Conservation (phyloP, 2,797 vertebrate species). For the Xenops minutus region DNA sequence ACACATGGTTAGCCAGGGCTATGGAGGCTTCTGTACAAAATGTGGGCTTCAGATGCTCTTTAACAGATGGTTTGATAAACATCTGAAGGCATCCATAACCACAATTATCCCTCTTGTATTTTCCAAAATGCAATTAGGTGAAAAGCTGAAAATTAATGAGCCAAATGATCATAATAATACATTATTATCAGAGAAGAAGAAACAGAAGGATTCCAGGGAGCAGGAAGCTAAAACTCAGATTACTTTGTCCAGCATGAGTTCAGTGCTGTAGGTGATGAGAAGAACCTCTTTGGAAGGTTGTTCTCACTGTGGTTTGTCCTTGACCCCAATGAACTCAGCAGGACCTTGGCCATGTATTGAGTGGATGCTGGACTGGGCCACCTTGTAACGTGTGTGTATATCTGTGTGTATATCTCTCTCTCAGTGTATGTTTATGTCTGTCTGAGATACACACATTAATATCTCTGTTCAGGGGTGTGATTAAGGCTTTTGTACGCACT, state of each 20-base stretch:
- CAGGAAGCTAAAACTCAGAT: conserved; percentile 51
- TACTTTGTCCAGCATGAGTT: conserved; percentile 70
- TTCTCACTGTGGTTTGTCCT: neutral
- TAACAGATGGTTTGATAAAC: neutral
- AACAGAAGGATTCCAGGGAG: conserved; percentile 9
- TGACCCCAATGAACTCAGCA: neutral
- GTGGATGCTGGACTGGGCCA: neutral
- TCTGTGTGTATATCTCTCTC: conserved; percentile 47
- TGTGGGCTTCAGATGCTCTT: conserved; percentile 8
- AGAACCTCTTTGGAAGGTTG: neutral
- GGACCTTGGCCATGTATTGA: neutral
- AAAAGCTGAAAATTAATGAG: neutral
- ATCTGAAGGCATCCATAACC: neutral
- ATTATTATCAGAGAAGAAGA: neutral
- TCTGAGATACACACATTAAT: conserved; percentile 30
- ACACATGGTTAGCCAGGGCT: neutral
- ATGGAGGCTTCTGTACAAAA: neutral
- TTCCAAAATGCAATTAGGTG: neutral
- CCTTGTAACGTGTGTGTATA: conserved; percentile 36
- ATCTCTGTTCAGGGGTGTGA: conserved; percentile 23
- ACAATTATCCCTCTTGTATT: neutral
- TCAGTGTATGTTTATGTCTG: conserved; percentile 45
- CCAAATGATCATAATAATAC: neutral
- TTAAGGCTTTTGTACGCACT: conserved; percentile 25
- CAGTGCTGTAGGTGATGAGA: neutral